Base-by-base conservation (phyloP, 2,113 vertebrate genomes). In the Leucopsar rothschildi region DNA sequence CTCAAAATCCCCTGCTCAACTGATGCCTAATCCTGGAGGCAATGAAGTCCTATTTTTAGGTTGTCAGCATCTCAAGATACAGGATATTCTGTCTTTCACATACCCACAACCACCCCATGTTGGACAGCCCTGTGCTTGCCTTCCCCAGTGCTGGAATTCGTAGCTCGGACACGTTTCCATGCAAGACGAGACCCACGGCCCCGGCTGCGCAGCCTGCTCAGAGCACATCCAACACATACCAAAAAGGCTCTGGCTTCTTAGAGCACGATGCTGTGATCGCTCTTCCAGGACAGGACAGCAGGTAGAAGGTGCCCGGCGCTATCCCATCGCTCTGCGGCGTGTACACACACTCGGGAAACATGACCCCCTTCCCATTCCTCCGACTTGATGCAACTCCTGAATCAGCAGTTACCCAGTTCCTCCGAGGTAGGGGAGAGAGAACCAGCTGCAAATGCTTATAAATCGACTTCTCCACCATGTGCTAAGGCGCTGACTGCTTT, bases 361-460 rank as follows among this genome's bases (percentile, higher is more conserved):
- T 5, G 33, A 92, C n/a, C 55, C 71, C 45, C 13, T n/a, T 66
- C 71, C 60, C 80, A 81, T 69, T 83, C 63, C 92, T 79, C 39
- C 1, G 2, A 12, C 55, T 53, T 11, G 61, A 44, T 40, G 75
- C 50, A 69, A 40, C 63, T 66, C 85, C 90, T 80, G 93, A 94
- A 79, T 86, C 93, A 96, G 90, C 90, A 95, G 66, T 55, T 11
- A 1, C 50, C n/a, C 63, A 49, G 92, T 69, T 87, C 88, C 95
- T 90, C 59, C 29, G 1, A 33, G 33, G 68, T 8, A 29, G 55
- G 64, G 40, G 45, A 76, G 29, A 31, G 24, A 52, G 45, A 88
- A 81, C 82, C 95, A 92, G 88, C 94, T 93, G 92, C 88, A 88
- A 84, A 65, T 16, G 52, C 79, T 95, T 92, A 83, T 42, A 88